Evolutionary conservation across 2,888 invertebrate genomes (phyloP), one percentile per base, ranked within the genome.

Genomic region (Morinoia aosen): DNA sequence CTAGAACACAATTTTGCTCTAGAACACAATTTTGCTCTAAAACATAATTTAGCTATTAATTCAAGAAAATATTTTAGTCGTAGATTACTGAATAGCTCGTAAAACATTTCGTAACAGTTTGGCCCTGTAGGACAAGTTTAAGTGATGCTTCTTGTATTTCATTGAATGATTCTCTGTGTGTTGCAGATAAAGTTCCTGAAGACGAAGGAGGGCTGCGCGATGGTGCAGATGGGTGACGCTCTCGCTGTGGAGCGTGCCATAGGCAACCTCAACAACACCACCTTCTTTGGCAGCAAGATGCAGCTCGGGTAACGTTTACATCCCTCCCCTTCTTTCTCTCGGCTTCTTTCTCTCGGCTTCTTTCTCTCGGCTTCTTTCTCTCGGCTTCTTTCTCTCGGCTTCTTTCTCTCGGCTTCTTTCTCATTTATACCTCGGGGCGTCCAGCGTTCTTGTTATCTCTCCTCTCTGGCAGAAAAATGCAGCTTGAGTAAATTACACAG

Each of bases 151-250:
- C 90, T 33, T 90, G 33, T 16, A 76, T 25, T 76, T 61, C 61
- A 90, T 90, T 90, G 14, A 93, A 5, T 93, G 16, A 48, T 93
- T n/a, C 12, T 57, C 12, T 93, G 12, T 93, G 40, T 40, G 16
- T 90, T 90, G 25, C 95, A 96, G 96, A 96, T 99, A 97, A 99
- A 99, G 98, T 99, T 99, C 97, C 98, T 99, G 97, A 99, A 99
- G 98, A 99, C 99, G 96, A 99, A 99, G 97, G 99, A 99, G 97
- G 99, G 99, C 96, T 99, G 99, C 96, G 99, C 99, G 94, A 99
- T 99, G 99, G 99, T 99, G 95, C 99, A 99, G 97, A 99, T 99
- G 99, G 99, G 99, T 16, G 99, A 99, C 97, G 98, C 98, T 33
- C 98, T 98, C 96, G 99, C 99, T 19, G 99, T 99, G 91, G 99